Evolutionary conservation across 2,888 invertebrate species (phyloP), one percentile per base, ranked within the genome.

Genomic region (Acronicta psi): DNA sequence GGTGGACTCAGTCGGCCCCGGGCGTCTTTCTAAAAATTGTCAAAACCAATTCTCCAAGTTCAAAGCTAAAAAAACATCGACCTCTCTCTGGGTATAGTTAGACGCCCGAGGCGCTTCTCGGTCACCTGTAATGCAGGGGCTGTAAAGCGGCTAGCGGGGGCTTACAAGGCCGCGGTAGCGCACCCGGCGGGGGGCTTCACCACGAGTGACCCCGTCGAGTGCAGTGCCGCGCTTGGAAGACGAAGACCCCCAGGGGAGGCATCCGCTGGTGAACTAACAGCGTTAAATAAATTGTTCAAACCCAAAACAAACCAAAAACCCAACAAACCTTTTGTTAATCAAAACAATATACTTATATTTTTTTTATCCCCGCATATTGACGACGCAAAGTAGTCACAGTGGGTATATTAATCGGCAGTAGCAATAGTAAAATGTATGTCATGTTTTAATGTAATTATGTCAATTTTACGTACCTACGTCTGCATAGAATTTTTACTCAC

Each of bases 211-310:
- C 37, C 46, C 42, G 14, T 9, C 18, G 0, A 8, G 6, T 56
- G 25, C 17, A 34, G 5, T 53, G 44, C 34, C 2, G 54, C 58
- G 67, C 58, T 68, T 64, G 67, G 67, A 51, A 68, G 64, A 54
- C 53, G 67, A 69, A 64, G 70, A 58, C 50, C 57, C 67, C 70
- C 70, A 69, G 64, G 70, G 67, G 67, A 69, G 64, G 70, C 53
- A 51, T 16, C 40, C 58, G 67, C 70, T 64, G 67, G 43, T 31
- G 41, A 62, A 61, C 60, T 17, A 47, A 47, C 69, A 66, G 69
- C 65, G 54, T 43, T 41, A 25, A 2, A 2, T 0, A 50, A 59
- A 18, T 0, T 0, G 34, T 54, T 53, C 40, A 34, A 49, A 11
- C 8, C 1, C 17, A 3, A 29, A 37, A 0, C n/a, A 20, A 0